Evolutionary conservation across 2,113 vertebrate genomes (phyloP).

Genomic region (Holacanthus passer): DNA sequence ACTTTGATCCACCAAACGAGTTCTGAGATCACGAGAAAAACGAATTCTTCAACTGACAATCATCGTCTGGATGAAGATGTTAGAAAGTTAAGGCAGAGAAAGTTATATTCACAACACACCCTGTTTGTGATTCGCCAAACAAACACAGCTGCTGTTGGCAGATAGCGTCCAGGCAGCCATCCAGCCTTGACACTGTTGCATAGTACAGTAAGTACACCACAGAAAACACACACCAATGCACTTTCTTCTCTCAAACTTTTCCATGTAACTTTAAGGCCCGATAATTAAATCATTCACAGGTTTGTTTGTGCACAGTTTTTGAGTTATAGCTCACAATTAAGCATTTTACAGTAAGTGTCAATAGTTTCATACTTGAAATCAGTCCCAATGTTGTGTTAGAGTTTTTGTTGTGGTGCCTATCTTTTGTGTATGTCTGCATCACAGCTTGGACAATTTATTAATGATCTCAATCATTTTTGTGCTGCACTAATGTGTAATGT

Average conservation of each 20-base stretch:
- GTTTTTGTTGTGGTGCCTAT: too few relatives aligned
- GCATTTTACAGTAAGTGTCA: neutral
- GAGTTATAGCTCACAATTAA: neutral
- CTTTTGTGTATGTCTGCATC: neutral
- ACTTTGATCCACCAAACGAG: conserved; percentile 57
- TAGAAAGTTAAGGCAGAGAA: conserved; percentile 18
- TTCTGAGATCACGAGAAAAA: conserved; percentile 55
- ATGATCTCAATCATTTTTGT: too few relatives aligned
- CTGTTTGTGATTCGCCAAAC: conserved; percentile 71
- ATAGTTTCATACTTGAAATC: neutral
- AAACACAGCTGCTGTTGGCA: conserved; percentile 69
- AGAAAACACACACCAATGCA: neutral
- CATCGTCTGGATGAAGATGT: conserved; percentile 58
- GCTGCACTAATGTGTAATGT: too few relatives aligned
- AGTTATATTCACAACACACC: conserved; percentile 53
- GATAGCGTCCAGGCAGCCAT: conserved; percentile 19
- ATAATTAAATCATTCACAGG: neutral
- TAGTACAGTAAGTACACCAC: conserved; percentile 24
- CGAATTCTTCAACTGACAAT: conserved; percentile 49
- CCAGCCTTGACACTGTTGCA: conserved; percentile 28
- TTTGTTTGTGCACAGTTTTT: neutral
- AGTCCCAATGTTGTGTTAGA: too few relatives aligned
- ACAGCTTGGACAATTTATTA: too few relatives aligned
- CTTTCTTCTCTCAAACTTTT: neutral
- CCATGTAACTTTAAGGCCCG: neutral